Base-by-base conservation (phyloP, 2,888 invertebrate genomes). In the Dusona sp. region DNA sequence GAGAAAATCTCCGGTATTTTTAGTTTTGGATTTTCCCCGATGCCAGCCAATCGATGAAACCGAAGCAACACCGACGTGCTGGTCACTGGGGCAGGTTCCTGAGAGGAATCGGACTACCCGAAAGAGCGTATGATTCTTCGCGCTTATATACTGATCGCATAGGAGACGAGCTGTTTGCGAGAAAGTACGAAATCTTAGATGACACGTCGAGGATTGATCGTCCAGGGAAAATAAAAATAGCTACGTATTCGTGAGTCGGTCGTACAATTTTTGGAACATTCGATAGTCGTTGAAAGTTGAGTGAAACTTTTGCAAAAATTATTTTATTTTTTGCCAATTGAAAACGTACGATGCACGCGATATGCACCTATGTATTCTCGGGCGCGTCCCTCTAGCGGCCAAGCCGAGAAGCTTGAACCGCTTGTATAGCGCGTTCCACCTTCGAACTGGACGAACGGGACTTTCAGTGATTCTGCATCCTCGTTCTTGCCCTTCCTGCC, bases 21-120 rank as follows among this genome's bases (percentile, higher is more conserved):
- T 57, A 48, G 16, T 48, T 48, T 16, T 42, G 13, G 61, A 16
- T 61, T 25, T 3, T 1, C 1, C 25, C 57, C 61, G 16, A 29
- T 61, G 61, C 61, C 48, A 16, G 1, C 3, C 45, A 16, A 13
- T 16, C 16, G 16, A 45, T 9, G 16, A 45, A 16, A 89, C 88
- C 88, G 87, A 87, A 84, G 88, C 87, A 88, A 86, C 88, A 81
- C 79, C 87, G 88, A 13, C 11, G 87, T 88, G 87, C 88, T 87
- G 89, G 88, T 88, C 89, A 90, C 89, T 89, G 91, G 89, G 88
- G 87, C 86, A 86, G 89, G 90, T 90, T 89, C 92, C 87, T 84
- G 92, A 90, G 93, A 92, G 92, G 91, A 87, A 89, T 90, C 92
- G 86, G 93, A 93, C 93, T 92, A 93, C 88, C 92, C 90, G 79